Evolutionary conservation across 1,140 invertebrate genomes (phyloP).

Genomic region (Homarus americanus): DNA sequence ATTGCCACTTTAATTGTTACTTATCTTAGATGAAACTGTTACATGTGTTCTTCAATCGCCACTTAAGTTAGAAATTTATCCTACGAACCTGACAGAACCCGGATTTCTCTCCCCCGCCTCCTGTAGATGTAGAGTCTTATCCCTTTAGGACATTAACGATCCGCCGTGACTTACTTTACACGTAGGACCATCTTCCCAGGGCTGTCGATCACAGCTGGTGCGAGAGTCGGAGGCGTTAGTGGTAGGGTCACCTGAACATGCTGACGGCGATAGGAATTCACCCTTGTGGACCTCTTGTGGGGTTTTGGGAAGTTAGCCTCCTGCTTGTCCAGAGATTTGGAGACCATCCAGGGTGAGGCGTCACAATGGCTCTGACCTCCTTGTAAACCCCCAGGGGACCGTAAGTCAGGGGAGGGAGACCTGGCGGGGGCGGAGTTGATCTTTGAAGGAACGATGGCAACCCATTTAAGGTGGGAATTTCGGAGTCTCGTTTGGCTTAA

Average conservation of each 20-base stretch:
- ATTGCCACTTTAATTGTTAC: no score
- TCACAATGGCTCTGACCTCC: background rate
- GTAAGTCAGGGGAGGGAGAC: no score
- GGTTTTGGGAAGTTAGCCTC: background rate
- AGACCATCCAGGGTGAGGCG: background rate
- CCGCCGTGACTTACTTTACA: background rate
- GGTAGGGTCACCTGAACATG: background rate
- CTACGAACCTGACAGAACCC: no score
- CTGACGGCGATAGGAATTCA: background rate
- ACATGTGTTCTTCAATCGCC: no score
- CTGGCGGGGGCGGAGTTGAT: no score
- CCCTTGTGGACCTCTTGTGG: background rate
- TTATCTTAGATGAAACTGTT: no score
- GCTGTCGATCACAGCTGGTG: background rate
- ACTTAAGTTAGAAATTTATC: no score
- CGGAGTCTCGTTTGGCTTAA: no score
- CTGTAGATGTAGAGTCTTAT: background rate
- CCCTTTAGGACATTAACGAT: constrained; percentile 6
- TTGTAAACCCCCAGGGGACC: no score
- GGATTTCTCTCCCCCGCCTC: background rate
- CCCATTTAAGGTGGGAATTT: no score
- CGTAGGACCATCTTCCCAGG: background rate
- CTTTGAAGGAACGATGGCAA: no score
- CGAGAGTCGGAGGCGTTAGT: background rate
- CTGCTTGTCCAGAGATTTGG: background rate